Conservation (phyloP, 2,888 invertebrate genomes). For the Lysandra coridon region DNA sequence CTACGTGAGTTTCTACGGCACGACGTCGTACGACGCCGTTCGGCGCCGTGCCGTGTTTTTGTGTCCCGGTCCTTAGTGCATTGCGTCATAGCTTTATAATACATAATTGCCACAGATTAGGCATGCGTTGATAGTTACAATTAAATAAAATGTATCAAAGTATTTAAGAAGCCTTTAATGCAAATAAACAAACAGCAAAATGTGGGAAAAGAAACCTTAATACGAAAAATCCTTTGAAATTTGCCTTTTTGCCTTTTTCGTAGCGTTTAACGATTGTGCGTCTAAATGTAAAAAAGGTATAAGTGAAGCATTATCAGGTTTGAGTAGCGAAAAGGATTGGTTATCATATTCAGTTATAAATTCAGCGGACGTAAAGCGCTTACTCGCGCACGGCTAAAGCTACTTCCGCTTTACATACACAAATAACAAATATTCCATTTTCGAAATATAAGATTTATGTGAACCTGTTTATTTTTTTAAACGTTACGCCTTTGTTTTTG, state of each 20-base stretch:
- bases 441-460: not conserved
- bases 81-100: no score
- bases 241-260: not conserved
- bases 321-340: slow-evolving; percentile 24
- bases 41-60: no score
- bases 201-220: not conserved
- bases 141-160: no score
- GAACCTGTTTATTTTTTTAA: not conserved
- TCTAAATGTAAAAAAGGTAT: slow-evolving; percentile 1
- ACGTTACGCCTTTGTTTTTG: not conserved
- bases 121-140: no score
- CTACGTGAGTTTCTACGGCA: no score
- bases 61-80: no score
- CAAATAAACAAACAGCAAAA: no score
- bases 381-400: slow-evolving; percentile 29
- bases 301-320: slow-evolving; percentile 21
- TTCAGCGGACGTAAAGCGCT: slow-evolving; percentile 27
- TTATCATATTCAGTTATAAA: slow-evolving; percentile 16
- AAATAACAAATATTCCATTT: slow-evolving; percentile 28
- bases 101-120: no score
- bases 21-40: no score
- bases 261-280: slow-evolving; percentile 7
- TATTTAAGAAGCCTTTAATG: no score
- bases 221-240: not conserved
- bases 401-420: slow-evolving; percentile 26